These are phyloP conservation scores for Astropecten irregularis DNA, from an alignment of 53 echinoderm and acorn worm genomes.

Conservation along the genomic window DNA sequence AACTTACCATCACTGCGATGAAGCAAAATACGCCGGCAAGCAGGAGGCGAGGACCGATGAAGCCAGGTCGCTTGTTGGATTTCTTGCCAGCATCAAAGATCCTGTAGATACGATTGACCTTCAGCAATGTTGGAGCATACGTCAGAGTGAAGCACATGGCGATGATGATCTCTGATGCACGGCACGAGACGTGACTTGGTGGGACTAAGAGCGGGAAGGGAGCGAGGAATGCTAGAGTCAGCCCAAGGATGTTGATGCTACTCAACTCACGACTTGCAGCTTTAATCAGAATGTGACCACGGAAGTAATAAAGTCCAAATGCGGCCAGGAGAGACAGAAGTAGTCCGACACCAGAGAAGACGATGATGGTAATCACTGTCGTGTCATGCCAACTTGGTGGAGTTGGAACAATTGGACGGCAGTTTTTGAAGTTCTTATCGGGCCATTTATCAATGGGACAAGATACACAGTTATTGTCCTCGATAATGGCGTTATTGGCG, in stretches of 20 bases:
- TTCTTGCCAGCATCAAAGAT: constrained; percentile 66
- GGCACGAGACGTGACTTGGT: constrained; percentile 39
- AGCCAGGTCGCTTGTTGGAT: constrained; percentile 56
- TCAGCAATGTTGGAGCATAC: constrained; percentile 51
- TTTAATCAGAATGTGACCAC: constrained; percentile 36
- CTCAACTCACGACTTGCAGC: constrained; percentile 58
- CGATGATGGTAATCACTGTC: constrained; percentile 35
- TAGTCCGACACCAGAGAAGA: constrained; percentile 48
- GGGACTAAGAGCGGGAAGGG: constrained; percentile 36
- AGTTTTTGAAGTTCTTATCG: constrained; percentile 57
- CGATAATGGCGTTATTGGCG: constrained; percentile 55
- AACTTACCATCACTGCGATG: constrained; percentile 9
- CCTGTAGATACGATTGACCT: constrained; percentile 57
- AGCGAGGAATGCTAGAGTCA: constrained; percentile 37
- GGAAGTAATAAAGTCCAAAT: constrained; percentile 15
- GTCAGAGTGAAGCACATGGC: constrained; percentile 46
- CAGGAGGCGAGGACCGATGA: constrained; percentile 32
- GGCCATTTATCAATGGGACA: constrained; percentile 71
- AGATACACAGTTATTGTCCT: constrained; percentile 40
- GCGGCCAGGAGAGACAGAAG: constrained; percentile 19
- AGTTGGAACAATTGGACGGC: constrained; percentile 47
- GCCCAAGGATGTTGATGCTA: constrained; percentile 45
- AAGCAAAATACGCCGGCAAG: background rate
- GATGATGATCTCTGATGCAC: constrained; percentile 12
- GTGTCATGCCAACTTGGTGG: constrained; percentile 66